phyloP scores from a whole-genome alignment of 37 sponge, comb jelly and placozoan genomes.

The Hexactinellida sp. region DNA sequence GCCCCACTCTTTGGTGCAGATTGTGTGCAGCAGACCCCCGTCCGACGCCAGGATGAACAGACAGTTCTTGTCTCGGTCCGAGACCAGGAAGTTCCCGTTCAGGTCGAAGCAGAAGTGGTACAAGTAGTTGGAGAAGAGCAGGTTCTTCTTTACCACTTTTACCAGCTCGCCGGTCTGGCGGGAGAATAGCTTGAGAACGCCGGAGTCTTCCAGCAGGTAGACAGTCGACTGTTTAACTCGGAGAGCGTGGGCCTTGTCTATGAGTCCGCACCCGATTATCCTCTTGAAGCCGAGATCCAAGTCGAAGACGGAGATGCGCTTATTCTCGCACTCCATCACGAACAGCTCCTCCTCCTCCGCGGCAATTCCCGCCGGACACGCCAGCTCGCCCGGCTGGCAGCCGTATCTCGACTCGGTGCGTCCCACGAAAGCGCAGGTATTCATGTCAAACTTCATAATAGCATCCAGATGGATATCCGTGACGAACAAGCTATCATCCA shows the following conservation, averaged over 20 bases:
- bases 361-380: not conserved
- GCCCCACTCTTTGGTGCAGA: not conserved
- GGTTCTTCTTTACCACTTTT: not conserved
- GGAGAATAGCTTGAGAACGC: not conserved
- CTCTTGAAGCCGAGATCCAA: not conserved
- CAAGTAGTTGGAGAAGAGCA: not conserved
- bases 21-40: not conserved
- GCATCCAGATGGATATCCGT: conserved; percentile 4
- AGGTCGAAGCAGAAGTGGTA: not conserved
- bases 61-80: conserved; percentile 1
- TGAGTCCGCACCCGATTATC: not conserved
- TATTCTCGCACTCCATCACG: conserved; percentile 1
- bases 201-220: not conserved
- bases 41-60: not conserved
- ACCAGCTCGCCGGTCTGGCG: not conserved
- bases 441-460: not conserved
- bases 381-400: not conserved
- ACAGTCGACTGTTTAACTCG: not conserved
- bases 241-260: not conserved
- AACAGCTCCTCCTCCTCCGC: not conserved
- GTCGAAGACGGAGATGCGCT: not conserved
- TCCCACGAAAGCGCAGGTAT: not conserved
- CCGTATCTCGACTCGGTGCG: not conserved
- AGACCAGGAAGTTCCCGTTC: not conserved
- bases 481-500: not conserved